These are phyloP conservation scores for Geopemphigus sp. DNA, from an alignment of 1,140 invertebrate genomes.

Conservation along the genomic window DNA sequence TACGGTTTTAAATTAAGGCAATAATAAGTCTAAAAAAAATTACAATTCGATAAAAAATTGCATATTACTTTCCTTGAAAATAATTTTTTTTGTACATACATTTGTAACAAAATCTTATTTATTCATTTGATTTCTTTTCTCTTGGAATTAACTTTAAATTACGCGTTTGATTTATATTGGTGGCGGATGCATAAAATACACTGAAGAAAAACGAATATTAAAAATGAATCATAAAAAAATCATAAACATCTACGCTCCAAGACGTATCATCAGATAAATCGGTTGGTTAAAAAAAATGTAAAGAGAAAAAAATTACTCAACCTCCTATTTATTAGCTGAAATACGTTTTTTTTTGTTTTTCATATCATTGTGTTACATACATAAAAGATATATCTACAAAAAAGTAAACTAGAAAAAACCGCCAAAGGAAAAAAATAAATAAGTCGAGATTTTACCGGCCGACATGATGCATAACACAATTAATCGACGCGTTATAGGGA, in stretches of 20 bases:
- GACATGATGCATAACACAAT: constrained; percentile 32
- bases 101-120: constrained; percentile 9
- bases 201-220: constrained; percentile 21
- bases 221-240: constrained; percentile 34
- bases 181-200: constrained; percentile 27
- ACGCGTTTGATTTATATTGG: constrained; percentile 32
- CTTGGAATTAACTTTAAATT: constrained; percentile 44
- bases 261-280: constrained; percentile 46
- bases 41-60: neutral
- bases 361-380: constrained; percentile 39
- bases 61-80: neutral
- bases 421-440: constrained; percentile 13
- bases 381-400: constrained; percentile 30
- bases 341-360: constrained; percentile 48
- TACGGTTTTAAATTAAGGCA: neutral
- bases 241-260: constrained; percentile 26
- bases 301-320: constrained; percentile 36
- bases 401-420: constrained; percentile 9
- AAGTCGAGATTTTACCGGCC: constrained; percentile 9
- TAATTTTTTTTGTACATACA: neutral
- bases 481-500: constrained; percentile 18
- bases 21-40: neutral
- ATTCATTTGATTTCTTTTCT: neutral
- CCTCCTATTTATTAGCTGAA: constrained; percentile 43
- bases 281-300: constrained; percentile 1